These are phyloP conservation scores for Leptopterna dolabrata DNA, from an alignment of 2,888 invertebrate species.

Conservation along the genomic window DNA sequence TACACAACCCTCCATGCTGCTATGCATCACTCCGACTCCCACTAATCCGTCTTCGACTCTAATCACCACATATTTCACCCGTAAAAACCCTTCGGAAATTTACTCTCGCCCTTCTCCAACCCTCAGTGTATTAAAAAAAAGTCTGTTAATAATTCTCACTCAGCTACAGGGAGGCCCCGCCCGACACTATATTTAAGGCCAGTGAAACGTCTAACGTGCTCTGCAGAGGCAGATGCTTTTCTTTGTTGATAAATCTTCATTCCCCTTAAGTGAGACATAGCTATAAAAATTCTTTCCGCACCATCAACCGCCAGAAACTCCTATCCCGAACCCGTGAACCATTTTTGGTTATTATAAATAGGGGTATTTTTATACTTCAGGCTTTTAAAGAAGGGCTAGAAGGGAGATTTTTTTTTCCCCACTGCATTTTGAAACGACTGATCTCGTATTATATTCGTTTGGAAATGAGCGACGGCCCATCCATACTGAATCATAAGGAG, in stretches of 20 bases:
- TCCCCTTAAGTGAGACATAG: slow-evolving; percentile 22
- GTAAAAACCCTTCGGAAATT: neutral
- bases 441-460: neutral
- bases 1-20: neutral
- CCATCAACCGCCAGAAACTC: slow-evolving; percentile 26
- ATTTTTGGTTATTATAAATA: slow-evolving; percentile 13
- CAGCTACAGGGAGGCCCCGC: neutral
- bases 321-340: neutral
- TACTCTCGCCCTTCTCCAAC: neutral
- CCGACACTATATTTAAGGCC: neutral
- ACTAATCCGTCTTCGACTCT: neutral
- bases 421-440: neutral
- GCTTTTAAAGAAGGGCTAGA: neutral
- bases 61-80: neutral
- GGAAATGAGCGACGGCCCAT: neutral
- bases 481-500: neutral
- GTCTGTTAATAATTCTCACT: neutral
- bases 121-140: neutral
- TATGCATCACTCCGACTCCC: neutral
- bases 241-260: slow-evolving; percentile 29
- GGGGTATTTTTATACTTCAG: neutral
- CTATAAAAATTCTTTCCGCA: slow-evolving; percentile 43
- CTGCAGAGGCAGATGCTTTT: neutral
- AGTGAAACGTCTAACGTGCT: neutral
- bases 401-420: neutral